These are phyloP conservation scores for Perca fluviatilis DNA, from an alignment of 2,113 vertebrate genomes.

Conservation along the genomic window DNA sequence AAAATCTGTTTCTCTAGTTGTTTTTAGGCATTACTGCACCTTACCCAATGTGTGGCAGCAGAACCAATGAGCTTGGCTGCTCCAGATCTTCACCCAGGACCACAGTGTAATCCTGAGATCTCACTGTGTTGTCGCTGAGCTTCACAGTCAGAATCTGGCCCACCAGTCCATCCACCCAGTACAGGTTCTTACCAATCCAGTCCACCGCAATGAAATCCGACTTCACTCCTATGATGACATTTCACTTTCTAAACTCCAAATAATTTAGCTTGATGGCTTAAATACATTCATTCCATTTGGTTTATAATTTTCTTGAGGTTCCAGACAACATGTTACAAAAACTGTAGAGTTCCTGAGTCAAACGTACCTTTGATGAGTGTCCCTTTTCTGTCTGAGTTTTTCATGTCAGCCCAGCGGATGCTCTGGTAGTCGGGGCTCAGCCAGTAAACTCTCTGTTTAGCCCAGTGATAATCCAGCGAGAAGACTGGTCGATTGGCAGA, in stretches of 20 bases:
- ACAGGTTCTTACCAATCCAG: constrained; percentile 93
- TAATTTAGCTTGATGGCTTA: not conserved
- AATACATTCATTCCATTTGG: not conserved
- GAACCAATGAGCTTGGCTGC: constrained; percentile 88
- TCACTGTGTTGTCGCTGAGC: constrained; percentile 78
- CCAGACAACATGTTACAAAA: not conserved
- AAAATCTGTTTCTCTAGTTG: no score
- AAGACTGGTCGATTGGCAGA: constrained; percentile 84
- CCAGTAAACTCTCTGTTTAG: constrained; percentile 90
- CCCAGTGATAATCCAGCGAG: constrained; percentile 90
- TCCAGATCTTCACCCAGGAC: constrained; percentile 88
- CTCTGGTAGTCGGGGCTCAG: constrained; percentile 89
- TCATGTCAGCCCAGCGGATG: constrained; percentile 88
- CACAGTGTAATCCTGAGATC: constrained; percentile 83
- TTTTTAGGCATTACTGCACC: not conserved
- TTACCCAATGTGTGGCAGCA: constrained; percentile 90
- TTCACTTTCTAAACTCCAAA: not conserved
- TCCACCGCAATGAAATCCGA: constrained; percentile 91
- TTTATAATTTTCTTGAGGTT: not conserved
- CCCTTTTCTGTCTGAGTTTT: constrained; percentile 78
- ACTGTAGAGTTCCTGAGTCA: not conserved
- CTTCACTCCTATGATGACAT: constrained; percentile 86
- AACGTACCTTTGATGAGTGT: constrained; percentile 90
- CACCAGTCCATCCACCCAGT: constrained; percentile 91
- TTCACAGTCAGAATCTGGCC: constrained; percentile 89